Percentiles rank a stretch among this genome's conserved stretches.
Conservation (phyloP, 1,140 invertebrate species). For the Pseudomyrmex dendroicus region DNA sequence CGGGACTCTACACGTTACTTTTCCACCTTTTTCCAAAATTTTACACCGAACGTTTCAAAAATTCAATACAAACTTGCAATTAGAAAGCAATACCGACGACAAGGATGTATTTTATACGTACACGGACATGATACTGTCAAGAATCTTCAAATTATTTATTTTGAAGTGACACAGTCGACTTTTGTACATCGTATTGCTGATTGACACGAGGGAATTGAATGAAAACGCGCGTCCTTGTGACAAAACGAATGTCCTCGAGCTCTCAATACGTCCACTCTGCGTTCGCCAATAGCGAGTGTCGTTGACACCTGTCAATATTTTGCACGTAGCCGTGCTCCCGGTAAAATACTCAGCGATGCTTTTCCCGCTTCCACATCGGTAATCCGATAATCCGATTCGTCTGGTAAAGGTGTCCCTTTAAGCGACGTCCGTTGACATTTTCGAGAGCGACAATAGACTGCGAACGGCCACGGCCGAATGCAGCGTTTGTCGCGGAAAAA, state of each 20-base stretch:
- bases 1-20: background rate
- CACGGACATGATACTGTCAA: background rate
- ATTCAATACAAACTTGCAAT: background rate
- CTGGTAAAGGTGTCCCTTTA: constrained; percentile 75
- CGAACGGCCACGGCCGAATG: constrained; percentile 72
- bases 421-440: constrained; percentile 78
- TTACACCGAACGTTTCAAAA: background rate
- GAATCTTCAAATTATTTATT: constrained; percentile 7
- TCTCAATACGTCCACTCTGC: constrained; percentile 6
- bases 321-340: constrained; percentile 38
- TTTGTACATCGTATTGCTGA: background rate
- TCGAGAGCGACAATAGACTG: constrained; percentile 81
- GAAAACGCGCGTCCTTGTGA: background rate
- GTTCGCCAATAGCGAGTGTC: constrained; percentile 4
- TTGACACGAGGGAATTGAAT: constrained; percentile 9
- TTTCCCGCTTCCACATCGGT: constrained; percentile 75
- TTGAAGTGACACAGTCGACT: background rate
- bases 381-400: constrained; percentile 83
- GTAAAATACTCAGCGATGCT: constrained; percentile 11
- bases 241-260: constrained; percentile 17
- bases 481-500: constrained; percentile 65
- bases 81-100: too few relatives aligned
- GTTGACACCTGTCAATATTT: constrained; percentile 62
- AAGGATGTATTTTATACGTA: background rate
- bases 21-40: background rate